Base-by-base conservation (phyloP, 1,140 invertebrate species). In the Probaryconus sp. region DNA sequence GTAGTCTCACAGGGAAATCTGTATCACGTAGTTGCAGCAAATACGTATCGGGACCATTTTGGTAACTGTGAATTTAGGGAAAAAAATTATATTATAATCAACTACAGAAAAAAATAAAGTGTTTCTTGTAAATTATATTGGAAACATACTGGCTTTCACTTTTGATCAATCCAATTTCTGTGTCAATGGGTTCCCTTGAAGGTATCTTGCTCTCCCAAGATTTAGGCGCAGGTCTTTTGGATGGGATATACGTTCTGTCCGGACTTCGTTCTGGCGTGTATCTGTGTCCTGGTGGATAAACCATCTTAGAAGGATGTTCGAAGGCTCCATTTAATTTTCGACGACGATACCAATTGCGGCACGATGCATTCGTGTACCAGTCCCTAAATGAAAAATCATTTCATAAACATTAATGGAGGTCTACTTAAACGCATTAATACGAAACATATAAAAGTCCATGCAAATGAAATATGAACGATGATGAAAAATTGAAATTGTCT, bases 31-130 rank as follows among this genome's bases (percentile, higher is more conserved):
- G 87, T 86, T 98, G 97, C 3, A 99, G 89, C 1, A 99, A 89
- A 85, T 98, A 97, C 0, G 97, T 98, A 82, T 99, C 97, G 0
- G 97, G 97, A 0, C 97, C 97, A 87, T 96, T 94, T 88, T 98
- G 96, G 85, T 97, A 97, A 80, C 95, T 96, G 80, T 88, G 74
- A 73, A 51, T 42, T 38, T 45, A 35, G 38, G 35, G 42, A 31
- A 42, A 14, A 42, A 35, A 47, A 6, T n/a, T 50, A 28, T 9
- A 56, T 31, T 7, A 45, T 16, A 38, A 48, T 21, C 38, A 28
- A 37, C 38, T 38, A 24, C 10, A 10, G 58, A 69, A 53, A 20
- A 47, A 33, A 31, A 11, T 5, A 17, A 5, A n/a, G n/a, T n/a
- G n/a, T n/a, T n/a, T n/a, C n/a, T n/a, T n/a, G n/a, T n/a, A n/a